A percentile compares a stretch with the other conserved stretches of the same genome.
phyloP scores from a whole-genome alignment of 2,113 vertebrate genomes.

The Tenrec ecaudatus region DNA sequence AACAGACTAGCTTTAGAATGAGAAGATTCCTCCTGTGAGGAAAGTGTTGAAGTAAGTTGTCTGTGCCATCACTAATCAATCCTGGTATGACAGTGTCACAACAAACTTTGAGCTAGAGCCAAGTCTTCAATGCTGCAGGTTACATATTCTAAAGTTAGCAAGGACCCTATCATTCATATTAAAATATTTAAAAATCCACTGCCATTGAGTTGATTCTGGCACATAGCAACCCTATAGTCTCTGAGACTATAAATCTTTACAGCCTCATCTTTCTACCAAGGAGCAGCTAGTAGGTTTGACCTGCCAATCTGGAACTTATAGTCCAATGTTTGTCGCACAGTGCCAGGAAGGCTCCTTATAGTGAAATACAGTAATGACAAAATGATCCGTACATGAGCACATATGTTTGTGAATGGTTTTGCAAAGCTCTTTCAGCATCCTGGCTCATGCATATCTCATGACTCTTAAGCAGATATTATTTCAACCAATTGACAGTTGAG shows the following conservation, averaged over 20 bases:
- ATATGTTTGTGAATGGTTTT: neutral
- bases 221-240: too few relatives aligned
- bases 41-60: neutral
- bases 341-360: neutral
- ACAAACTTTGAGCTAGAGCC: neutral
- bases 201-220: too few relatives aligned
- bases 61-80: neutral
- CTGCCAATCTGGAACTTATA: too few relatives aligned
- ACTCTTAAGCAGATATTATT: neutral
- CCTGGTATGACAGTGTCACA: neutral
- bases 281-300: too few relatives aligned
- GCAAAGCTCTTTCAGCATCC: neutral
- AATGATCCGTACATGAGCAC: neutral
- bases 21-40: neutral
- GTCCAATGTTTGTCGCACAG: too few relatives aligned
- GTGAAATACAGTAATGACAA: neutral
- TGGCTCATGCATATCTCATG: neutral
- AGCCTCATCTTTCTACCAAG: too few relatives aligned
- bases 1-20: neutral
- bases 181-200: neutral
- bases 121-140: neutral
- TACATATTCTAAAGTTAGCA: neutral
- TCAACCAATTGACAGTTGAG: neutral
- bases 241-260: too few relatives aligned
- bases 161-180: neutral